Base-by-base conservation (phyloP, 2,888 invertebrate species). In the Pasiphila rectangulata region DNA sequence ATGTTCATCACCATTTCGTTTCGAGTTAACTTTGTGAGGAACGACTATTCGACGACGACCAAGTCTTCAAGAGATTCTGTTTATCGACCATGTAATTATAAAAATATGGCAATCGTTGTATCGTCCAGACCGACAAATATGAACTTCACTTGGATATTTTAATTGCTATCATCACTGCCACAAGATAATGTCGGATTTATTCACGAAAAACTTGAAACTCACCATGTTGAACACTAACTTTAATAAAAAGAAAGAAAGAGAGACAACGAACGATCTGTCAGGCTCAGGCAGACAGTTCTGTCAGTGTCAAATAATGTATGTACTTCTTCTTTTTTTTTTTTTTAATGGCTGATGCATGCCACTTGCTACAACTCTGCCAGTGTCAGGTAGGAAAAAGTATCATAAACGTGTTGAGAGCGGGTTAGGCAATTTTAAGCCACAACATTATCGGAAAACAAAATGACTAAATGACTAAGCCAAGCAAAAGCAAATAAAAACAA, bases 151-250 rank as follows among this genome's bases (percentile, higher is more conserved):
- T 9, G 4, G 4, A 4, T 9, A 12, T 27, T 30, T 39, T 3
- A 3, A 2, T n/a, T 36, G 61, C 54, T 39, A 48, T 23, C 15
- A 40, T 9, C 27, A 27, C 16, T 45, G 38, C 42, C 35, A 20
- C 21, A 40, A 16, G 86, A 86, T 87, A 80, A 57, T 47, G 40
- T 55, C 20, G 46, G 86, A 86, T 85, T 78, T 68, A 56, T 16
- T 46, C 48, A 50, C 41, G 25, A 54, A 54, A 43, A 51, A 15
- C 21, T 23, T 24, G 43, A 48, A 41, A 86, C 87, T 85, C 79
- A 87, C 87, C 87, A 87, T 87, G 84, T 79, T 83, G 79, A 63
- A 79, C 72, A 74, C 75, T 74, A 75, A 76, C 51, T 75, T 73
- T 70, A 59, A 7, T 7, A 12, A 67, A 66, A 75, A 77, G 75